phyloP scores from a whole-genome alignment of 2,797 vertebrate species.

The Rhodeus uyekii region DNA sequence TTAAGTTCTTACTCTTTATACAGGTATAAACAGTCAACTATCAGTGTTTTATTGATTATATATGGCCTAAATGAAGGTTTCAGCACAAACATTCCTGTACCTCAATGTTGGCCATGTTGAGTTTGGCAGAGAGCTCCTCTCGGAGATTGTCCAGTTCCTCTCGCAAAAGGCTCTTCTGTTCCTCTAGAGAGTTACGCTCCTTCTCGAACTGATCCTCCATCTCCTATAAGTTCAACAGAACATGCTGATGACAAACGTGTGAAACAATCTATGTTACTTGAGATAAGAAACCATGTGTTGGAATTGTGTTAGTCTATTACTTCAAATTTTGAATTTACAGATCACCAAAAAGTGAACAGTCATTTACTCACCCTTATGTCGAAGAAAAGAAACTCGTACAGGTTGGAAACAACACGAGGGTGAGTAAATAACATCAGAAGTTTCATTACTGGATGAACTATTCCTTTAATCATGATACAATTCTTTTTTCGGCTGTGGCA shows the following conservation, averaged over 20 bases:
- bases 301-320: background rate
- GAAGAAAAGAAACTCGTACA: background rate
- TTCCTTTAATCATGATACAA: background rate
- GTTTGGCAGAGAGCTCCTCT: conserved; percentile 85
- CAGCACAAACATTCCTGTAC: conserved; percentile 60
- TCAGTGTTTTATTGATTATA: background rate
- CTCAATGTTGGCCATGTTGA: conserved; percentile 88
- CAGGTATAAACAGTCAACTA: background rate
- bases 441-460: conserved; percentile 9
- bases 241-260: background rate
- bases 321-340: background rate
- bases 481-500: background rate
- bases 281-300: background rate
- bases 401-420: background rate
- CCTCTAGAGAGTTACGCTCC: conserved; percentile 87
- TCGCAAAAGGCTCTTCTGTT: conserved; percentile 87
- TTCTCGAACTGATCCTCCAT: conserved; percentile 92
- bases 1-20: background rate
- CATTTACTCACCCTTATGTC: background rate
- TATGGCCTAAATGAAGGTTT: background rate
- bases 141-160: conserved; percentile 87
- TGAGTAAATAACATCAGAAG: background rate
- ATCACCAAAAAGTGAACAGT: background rate
- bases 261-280: background rate
- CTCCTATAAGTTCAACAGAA: conserved; percentile 76